Evolutionary conservation across 2,888 invertebrate species (phyloP), one percentile per base, ranked within the genome.

Genomic region (Eumacrocentrus americanus): DNA sequence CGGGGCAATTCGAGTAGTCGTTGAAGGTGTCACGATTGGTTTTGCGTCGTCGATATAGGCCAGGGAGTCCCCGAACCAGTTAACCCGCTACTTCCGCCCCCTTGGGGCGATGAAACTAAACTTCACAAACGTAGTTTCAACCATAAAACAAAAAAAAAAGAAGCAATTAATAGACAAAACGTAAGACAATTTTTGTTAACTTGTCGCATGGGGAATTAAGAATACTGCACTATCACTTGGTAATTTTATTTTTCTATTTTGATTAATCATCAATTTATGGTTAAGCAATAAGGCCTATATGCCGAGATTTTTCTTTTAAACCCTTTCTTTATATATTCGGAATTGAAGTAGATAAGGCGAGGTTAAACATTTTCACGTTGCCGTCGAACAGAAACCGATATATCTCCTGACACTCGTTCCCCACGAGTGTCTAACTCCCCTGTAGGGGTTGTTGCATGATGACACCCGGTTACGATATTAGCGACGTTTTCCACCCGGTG

Each of bases 41-140:
- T 79, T 79, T 73, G 70, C 71, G 63, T 61, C 55, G 66, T 29
- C 9, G 70, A 78, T 78, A 79, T 78, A 78, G 80, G 78, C 66
- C 71, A 64, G 79, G 79, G 79, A 80, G 72, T 80, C 80, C 79
- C 79, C 73, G 75, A n/a, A 67, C 78, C 79, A 75, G 78, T 80
- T 80, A 80, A 74, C 73, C 73, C 47, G 53, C 53, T 42, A 69
- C 66, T 61, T 54, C 62, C 61, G 69, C 69, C 69, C 76, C 75
- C 72, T 63, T 62, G 75, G 73, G 74, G 73, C 66, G 44, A 46
- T 12, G 51, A 58, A 58, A 60, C 42, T 12, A 50, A 40, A 16
- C 38, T 16, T 12, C 44, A 42, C 35, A 16, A 40, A 44, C 48
- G 40, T 22, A 40, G 35, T 48, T 47, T 16, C 20, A 51, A 46